Evolutionary conservation across 1,140 invertebrate genomes (phyloP).

Genomic region (Sitobion miscanthi): DNA sequence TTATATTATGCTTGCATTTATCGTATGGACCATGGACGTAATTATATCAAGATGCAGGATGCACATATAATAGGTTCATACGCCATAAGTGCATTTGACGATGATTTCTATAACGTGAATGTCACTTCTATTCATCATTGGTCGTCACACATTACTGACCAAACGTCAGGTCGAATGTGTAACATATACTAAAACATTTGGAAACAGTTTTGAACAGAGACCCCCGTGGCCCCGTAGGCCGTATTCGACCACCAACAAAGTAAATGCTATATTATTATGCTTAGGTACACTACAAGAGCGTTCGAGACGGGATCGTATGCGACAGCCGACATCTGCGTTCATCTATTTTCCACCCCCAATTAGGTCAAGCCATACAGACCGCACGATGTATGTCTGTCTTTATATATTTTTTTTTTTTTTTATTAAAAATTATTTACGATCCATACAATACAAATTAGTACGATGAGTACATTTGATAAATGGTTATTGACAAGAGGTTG

Average conservation of each 20-base stretch:
- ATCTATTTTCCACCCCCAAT: not conserved
- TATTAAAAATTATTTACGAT: no score
- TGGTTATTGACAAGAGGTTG: no score
- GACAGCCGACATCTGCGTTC: not conserved
- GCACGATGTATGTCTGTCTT: not conserved
- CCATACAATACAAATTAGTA: no score
- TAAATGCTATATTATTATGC: not conserved
- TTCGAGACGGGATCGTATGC: not conserved
- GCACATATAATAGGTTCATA: not conserved
- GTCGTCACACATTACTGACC: not conserved
- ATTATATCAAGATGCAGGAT: not conserved
- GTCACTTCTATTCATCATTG: not conserved
- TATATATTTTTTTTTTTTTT: no score
- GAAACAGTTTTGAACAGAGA: not conserved
- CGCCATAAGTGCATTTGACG: not conserved
- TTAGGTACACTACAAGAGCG: not conserved
- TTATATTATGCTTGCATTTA: no score
- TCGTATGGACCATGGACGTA: no score
- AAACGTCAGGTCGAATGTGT: not conserved
- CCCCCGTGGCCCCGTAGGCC: no score
- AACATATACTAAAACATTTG: not conserved
- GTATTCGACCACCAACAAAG: not conserved
- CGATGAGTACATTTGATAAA: no score
- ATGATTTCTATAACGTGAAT: not conserved
- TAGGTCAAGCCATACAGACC: not conserved